These are phyloP conservation scores for Tubiluchus corallicola DNA, from an alignment of 2,888 invertebrate species.

Conservation along the genomic window DNA sequence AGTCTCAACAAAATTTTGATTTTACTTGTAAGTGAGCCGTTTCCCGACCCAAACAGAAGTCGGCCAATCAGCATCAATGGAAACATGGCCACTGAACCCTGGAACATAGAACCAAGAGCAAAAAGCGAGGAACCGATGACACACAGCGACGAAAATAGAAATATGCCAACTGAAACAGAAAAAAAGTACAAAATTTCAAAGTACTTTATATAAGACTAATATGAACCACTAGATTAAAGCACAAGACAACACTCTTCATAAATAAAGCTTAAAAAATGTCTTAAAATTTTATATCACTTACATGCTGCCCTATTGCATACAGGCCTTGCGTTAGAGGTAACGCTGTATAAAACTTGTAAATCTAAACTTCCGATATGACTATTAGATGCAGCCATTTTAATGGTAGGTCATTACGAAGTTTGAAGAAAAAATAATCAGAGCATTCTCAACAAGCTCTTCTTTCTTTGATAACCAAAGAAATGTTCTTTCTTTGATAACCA, in stretches of 20 bases:
- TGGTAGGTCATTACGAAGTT: too few relatives aligned
- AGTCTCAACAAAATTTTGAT: background rate
- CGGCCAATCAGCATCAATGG: constrained; percentile 29
- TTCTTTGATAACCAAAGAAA: background rate
- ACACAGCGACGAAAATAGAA: constrained; percentile 28
- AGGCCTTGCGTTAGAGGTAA: too few relatives aligned
- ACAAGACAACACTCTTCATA: too few relatives aligned
- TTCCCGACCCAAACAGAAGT: constrained; percentile 30
- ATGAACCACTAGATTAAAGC: background rate
- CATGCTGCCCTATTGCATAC: too few relatives aligned
- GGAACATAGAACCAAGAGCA: constrained; percentile 24
- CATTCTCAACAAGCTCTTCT: background rate
- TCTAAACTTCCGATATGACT: too few relatives aligned
- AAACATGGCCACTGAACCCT: constrained; percentile 25
- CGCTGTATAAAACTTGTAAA: too few relatives aligned
- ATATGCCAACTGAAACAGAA: constrained; percentile 25
- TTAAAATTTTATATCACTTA: too few relatives aligned
- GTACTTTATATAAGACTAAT: constrained; percentile 4
- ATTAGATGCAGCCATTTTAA: too few relatives aligned
- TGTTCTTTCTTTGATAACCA: background rate
- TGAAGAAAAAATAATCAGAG: too few relatives aligned
- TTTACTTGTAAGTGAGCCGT: constrained; percentile 31
- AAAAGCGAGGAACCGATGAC: constrained; percentile 27
- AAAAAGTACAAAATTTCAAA: background rate
- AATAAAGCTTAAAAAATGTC: too few relatives aligned